Percentiles rank a stretch among this genome's conserved stretches.
Evolutionary conservation across 2,888 invertebrate species (phyloP).

Genomic region (Thecophora atra): DNA sequence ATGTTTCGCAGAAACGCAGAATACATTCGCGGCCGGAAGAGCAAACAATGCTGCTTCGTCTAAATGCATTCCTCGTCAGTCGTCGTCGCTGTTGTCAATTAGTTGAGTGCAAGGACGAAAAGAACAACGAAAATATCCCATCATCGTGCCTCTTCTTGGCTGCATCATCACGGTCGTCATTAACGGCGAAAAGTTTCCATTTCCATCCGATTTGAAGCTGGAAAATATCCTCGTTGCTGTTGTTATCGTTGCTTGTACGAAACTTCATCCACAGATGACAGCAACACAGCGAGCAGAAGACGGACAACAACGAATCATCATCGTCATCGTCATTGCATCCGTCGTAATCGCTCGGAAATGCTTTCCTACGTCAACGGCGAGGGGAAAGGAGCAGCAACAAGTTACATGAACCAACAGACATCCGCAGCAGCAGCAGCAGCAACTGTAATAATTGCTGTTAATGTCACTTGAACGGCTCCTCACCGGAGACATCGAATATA

Average conservation of each 20-base stretch:
- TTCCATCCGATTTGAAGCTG: background rate
- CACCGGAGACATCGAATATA: constrained; percentile 6
- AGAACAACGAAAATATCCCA: background rate
- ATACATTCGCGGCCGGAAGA: background rate
- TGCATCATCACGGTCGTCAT: background rate
- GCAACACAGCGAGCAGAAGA: background rate
- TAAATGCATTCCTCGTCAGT: background rate
- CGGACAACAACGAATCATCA: background rate
- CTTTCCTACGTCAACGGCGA: background rate
- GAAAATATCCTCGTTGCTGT: background rate
- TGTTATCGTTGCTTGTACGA: background rate
- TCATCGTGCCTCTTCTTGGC: background rate
- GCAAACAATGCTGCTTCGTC: background rate
- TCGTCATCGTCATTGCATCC: background rate
- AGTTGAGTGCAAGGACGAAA: background rate
- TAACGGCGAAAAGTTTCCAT: background rate
- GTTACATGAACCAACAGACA: background rate
- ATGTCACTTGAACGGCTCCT: constrained; percentile 5
- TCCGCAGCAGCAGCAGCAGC: background rate
- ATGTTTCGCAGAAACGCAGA: too few species aligned
- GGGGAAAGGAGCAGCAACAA: background rate
- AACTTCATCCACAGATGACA: background rate
- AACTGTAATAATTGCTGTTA: background rate
- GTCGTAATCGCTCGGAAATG: background rate
- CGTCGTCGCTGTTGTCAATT: background rate